Conservation (phyloP, 2,888 invertebrate genomes). For the Hyposoter dolosus region DNA sequence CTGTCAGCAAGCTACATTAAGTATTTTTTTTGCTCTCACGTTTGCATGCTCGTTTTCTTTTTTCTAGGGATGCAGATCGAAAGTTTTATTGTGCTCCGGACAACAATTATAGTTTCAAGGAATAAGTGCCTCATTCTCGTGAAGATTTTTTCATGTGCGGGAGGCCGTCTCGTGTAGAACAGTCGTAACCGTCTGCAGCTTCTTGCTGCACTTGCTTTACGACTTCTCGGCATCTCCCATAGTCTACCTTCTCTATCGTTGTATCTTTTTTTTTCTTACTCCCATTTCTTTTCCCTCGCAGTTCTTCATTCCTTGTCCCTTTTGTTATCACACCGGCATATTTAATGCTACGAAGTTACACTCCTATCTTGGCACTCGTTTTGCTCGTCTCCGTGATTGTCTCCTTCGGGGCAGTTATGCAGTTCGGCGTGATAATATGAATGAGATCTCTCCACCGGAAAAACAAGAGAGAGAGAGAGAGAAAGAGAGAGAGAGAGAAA, state of each 20-base stretch:
- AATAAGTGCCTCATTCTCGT: not conserved
- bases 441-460: not conserved
- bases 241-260: not conserved
- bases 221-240: constrained; percentile 30
- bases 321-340: constrained; percentile 3
- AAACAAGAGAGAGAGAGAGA: not conserved
- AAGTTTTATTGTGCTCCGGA: not conserved
- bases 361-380: constrained; percentile 58
- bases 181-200: constrained; percentile 32
- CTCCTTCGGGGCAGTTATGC: constrained; percentile 35
- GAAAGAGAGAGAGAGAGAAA: not conserved
- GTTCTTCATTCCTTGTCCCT: constrained; percentile 20
- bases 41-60: not conserved
- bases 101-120: not conserved
- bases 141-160: not conserved
- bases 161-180: constrained; percentile 24
- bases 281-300: not conserved
- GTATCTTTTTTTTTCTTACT: not conserved
- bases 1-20: not conserved
- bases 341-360: constrained; percentile 33
- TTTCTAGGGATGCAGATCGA: not conserved
- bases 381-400: constrained; percentile 29
- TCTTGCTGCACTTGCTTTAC: constrained; percentile 30
- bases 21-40: not conserved
- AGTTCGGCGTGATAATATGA: not conserved